These are phyloP conservation scores for Eudemis profundana DNA, from an alignment of 2,888 invertebrate species.

Conservation along the genomic window DNA sequence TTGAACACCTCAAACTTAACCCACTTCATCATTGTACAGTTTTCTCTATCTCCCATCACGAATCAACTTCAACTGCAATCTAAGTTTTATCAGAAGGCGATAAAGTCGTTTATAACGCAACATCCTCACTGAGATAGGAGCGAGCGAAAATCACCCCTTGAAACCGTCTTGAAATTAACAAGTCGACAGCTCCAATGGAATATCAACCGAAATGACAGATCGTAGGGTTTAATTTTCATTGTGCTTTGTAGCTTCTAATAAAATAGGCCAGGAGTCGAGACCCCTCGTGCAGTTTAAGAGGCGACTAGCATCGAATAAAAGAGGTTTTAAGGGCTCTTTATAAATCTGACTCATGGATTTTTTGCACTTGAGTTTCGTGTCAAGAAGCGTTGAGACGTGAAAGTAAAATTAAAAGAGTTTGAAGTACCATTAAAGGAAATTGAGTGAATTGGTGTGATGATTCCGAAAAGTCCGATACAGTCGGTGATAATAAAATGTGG, in stretches of 20 bases:
- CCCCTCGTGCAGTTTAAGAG: conserved; percentile 55
- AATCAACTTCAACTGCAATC: not conserved
- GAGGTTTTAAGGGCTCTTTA: conserved; percentile 57
- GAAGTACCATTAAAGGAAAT: conserved; percentile 6
- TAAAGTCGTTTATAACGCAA: not conserved
- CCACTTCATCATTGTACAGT: not conserved
- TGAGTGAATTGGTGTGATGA: conserved; percentile 15
- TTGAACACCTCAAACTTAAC: conserved; percentile 18
- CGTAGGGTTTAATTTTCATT: conserved; percentile 53
- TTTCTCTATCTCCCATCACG: not conserved
- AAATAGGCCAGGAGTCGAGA: conserved; percentile 65
- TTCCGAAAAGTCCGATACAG: not conserved
- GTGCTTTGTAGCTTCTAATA: conserved; percentile 51
- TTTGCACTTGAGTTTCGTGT: conserved; percentile 50
- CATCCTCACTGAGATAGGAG: conserved; percentile 11
- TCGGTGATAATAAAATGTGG: not conserved
- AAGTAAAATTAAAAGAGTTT: conserved; percentile 30
- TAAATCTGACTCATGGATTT: conserved; percentile 63
- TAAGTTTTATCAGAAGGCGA: not conserved
- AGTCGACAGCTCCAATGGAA: conserved; percentile 44
- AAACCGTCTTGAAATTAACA: conserved; percentile 48
- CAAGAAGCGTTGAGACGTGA: conserved; percentile 34
- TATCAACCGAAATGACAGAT: conserved; percentile 44
- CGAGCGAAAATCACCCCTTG: conserved; percentile 9
- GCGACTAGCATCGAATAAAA: conserved; percentile 58